Conservation (phyloP, 2,797 vertebrate species). For the Corythornis leucogaster region DNA sequence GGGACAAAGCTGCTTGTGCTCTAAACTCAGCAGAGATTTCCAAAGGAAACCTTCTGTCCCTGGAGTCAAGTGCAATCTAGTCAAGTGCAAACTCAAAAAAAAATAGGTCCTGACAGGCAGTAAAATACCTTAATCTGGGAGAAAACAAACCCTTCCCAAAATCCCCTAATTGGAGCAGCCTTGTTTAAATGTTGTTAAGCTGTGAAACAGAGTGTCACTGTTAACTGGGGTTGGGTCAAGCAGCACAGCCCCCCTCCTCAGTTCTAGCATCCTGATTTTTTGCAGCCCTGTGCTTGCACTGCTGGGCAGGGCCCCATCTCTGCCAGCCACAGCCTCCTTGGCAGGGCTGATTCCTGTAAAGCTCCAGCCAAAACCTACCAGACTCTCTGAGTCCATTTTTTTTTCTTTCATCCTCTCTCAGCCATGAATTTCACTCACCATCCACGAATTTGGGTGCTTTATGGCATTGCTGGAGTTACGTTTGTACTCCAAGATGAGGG, state of each 20-base stretch:
- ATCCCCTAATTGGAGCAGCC: not conserved
- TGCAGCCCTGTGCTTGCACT: not conserved
- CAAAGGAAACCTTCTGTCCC: not conserved
- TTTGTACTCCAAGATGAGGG: not conserved
- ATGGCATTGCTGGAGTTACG: not conserved
- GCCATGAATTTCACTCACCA: not conserved
- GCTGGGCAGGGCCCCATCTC: not conserved
- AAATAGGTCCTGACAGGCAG: not conserved
- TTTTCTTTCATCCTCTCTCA: not conserved
- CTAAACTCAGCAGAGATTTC: not conserved
- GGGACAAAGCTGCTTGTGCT: not conserved
- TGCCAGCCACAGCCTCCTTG: rapidly evolving
- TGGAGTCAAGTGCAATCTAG: not conserved
- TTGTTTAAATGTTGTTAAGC: not conserved
- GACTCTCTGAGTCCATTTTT: not conserved
- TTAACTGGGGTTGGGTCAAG: not conserved
- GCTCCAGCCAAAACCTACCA: not conserved
- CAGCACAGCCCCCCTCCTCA: not conserved
- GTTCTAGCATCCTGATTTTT: not conserved
- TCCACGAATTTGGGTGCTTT: not conserved
- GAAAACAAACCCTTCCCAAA: not conserved
- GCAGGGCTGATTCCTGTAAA: not conserved
- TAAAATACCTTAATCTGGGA: not conserved
- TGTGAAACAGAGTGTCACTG: not conserved
- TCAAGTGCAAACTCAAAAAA: not conserved